phyloP scores from a whole-genome alignment of 37 sponge, comb jelly and placozoan genomes.

The Geodia barretti region DNA sequence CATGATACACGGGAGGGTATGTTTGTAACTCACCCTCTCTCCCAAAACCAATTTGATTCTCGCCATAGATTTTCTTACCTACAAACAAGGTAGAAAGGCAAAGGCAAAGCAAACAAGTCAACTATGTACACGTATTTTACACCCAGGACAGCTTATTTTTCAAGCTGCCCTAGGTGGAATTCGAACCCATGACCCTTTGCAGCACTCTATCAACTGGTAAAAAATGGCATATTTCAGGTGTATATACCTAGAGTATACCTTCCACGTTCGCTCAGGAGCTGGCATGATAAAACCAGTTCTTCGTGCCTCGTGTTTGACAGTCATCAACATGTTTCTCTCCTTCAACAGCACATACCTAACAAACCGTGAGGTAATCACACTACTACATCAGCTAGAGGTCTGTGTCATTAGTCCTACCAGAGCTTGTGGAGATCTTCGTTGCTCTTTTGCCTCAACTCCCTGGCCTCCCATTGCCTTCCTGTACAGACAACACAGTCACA shows the following conservation, averaged over 20 bases:
- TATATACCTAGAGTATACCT: too few species aligned
- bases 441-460: slow-evolving; percentile 67
- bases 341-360: slow-evolving; percentile 73
- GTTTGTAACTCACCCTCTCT: slow-evolving; percentile 71
- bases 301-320: slow-evolving; percentile 67
- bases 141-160: too few species aligned
- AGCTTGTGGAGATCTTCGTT: slow-evolving; percentile 70
- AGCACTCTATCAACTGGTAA: not conserved
- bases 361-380: too few species aligned
- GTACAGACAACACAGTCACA: too few species aligned
- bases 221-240: too few species aligned
- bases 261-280: slow-evolving; percentile 62
- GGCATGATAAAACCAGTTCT: slow-evolving; percentile 57
- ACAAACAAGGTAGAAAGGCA: not conserved
- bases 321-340: slow-evolving; percentile 71
- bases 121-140: too few species aligned
- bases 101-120: not conserved
- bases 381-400: not conserved
- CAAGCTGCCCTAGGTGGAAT: too few species aligned
- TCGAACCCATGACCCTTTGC: too few species aligned
- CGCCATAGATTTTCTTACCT: slow-evolving; percentile 84
- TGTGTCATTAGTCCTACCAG: not conserved
- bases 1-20: not conserved
- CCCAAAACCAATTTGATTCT: slow-evolving; percentile 66
- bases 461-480: slow-evolving; percentile 61